phyloP scores from a whole-genome alignment of 2,113 vertebrate species.

The Cephalopholis sonnerati region DNA sequence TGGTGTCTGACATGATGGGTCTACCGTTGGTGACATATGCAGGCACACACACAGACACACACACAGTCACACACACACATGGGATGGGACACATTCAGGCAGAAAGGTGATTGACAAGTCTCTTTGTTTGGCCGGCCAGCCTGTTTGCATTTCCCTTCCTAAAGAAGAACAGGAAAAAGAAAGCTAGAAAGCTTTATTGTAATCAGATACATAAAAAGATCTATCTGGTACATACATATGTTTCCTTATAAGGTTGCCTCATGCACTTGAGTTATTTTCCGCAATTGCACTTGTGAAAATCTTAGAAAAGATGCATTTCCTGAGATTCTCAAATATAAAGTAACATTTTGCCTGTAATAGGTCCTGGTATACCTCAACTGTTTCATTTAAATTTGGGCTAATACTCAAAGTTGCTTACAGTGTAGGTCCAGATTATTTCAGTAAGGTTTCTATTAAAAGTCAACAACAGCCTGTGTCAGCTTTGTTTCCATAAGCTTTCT shows the following conservation, averaged over 20 bases:
- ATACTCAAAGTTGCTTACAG: neutral
- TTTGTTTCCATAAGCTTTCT: neutral
- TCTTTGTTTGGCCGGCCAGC: conserved; percentile 47
- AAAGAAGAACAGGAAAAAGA: conserved; percentile 19
- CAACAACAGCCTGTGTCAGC: neutral
- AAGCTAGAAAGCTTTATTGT: conserved; percentile 24
- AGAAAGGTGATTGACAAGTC: conserved; percentile 67
- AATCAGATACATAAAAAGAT: conserved; percentile 16
- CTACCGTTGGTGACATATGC: conserved; percentile 58
- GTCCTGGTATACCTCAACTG: neutral
- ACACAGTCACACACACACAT: conserved; percentile 29
- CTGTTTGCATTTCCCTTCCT: conserved; percentile 32
- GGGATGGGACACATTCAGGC: conserved; percentile 47
- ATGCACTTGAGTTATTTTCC: neutral
- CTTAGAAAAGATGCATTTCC: neutral
- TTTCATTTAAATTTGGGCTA: neutral
- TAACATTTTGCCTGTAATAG: neutral
- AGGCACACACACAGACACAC: conserved; percentile 9
- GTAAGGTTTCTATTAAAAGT: neutral
- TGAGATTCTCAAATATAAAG: neutral
- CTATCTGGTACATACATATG: neutral
- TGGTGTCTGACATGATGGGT: conserved; percentile 70
- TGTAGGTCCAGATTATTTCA: neutral
- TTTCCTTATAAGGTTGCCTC: neutral
- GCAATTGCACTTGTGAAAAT: neutral